Conservation (phyloP, 2,113 vertebrate genomes). For the Thalassoma bifasciatum region DNA sequence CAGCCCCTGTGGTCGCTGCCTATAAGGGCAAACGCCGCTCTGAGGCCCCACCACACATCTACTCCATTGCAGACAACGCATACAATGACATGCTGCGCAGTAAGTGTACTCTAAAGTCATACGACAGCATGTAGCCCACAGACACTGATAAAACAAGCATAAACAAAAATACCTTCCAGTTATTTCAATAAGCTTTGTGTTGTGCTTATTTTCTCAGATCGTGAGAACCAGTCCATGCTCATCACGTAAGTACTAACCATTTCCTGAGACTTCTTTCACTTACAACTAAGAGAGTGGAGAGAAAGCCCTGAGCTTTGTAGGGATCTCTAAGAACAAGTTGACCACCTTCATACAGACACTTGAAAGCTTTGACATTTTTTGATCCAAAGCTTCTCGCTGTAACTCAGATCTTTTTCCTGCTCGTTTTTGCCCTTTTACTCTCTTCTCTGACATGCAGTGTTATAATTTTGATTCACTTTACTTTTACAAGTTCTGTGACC, state of each 20-base stretch:
- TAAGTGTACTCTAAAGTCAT: constrained; percentile 73
- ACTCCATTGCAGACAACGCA: constrained; percentile 91
- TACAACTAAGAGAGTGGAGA: not conserved
- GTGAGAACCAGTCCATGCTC: constrained; percentile 97
- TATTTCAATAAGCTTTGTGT: not conserved
- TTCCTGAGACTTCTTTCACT: not conserved
- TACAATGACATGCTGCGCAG: constrained; percentile 96
- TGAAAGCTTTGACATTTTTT: constrained; percentile 20
- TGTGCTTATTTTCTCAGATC: constrained; percentile 83
- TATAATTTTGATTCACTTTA: constrained; percentile 15
- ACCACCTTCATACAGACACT: constrained; percentile 4
- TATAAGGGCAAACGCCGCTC: constrained; percentile 94
- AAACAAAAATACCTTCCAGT: not conserved
- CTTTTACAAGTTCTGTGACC: constrained; percentile 47
- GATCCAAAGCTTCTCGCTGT: constrained; percentile 9
- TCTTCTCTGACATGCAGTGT: constrained; percentile 25
- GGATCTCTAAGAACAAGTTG: constrained; percentile 21
- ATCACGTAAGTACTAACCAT: constrained; percentile 90
- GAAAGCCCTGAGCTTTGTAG: not conserved
- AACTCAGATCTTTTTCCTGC: constrained; percentile 10
- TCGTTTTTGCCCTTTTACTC: constrained; percentile 19
- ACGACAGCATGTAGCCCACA: not conserved
- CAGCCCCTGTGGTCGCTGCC: constrained; percentile 85
- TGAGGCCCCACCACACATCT: constrained; percentile 91
- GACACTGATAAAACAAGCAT: not conserved